Conservation (phyloP, 2,113 vertebrate species). For the Silurus glanis region DNA sequence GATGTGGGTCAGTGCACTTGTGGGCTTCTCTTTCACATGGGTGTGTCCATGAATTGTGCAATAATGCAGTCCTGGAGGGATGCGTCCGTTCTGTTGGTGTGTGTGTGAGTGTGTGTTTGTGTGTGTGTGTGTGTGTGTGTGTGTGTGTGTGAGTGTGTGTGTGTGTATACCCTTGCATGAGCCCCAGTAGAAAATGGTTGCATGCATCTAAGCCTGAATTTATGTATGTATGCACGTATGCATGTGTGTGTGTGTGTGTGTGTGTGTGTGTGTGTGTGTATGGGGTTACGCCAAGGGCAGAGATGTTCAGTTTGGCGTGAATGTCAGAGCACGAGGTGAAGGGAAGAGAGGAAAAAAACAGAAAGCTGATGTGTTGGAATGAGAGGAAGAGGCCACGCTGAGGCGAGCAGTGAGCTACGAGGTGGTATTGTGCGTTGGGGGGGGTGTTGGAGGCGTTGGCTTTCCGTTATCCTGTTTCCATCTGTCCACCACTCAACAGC, state of each 20-base stretch:
- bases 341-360: constrained; percentile 22
- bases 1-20: constrained; percentile 38
- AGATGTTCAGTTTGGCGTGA: constrained; percentile 16
- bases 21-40: constrained; percentile 44
- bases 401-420: constrained; percentile 24
- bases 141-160: constrained; percentile 27
- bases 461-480: constrained; percentile 40
- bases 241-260: not conserved
- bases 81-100: not conserved
- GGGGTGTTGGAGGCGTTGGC: not conserved
- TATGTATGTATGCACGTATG: not conserved
- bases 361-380: constrained; percentile 28
- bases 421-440: constrained; percentile 25
- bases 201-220: constrained; percentile 18
- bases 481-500: constrained; percentile 14
- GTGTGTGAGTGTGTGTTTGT: not conserved
- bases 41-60: constrained; percentile 39
- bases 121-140: not conserved
- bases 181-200: not conserved
- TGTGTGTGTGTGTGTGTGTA: not conserved
- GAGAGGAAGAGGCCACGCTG: constrained; percentile 40
- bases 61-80: constrained; percentile 31
- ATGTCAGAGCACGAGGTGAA: constrained; percentile 27
- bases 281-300: constrained; percentile 30
- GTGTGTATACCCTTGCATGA: not conserved